Evolutionary conservation across 2,888 invertebrate genomes (phyloP).

Genomic region (Callinectes sapidus): DNA sequence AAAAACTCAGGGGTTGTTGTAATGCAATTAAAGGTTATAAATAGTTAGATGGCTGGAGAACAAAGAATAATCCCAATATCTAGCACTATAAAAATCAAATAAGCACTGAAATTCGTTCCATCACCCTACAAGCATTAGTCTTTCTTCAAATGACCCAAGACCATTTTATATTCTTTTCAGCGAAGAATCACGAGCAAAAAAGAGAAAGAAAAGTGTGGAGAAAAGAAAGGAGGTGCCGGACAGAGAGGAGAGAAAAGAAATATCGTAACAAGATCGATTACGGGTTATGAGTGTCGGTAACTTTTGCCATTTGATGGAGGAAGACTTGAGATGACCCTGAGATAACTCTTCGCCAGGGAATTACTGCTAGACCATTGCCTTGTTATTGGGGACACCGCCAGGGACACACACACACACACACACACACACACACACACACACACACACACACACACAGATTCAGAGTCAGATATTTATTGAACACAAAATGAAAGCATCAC

Average conservation of each 20-base stretch:
- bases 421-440: slow-evolving; percentile 14
- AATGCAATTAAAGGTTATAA: too few species aligned
- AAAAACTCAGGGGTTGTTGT: too few species aligned
- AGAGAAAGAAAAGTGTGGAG: not conserved
- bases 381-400: not conserved
- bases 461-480: too few species aligned
- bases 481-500: too few species aligned
- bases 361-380: not conserved
- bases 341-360: slow-evolving; percentile 9
- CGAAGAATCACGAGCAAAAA: not conserved
- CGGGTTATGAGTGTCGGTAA: not conserved
- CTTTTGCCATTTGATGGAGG: slow-evolving; percentile 24
- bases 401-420: not conserved
- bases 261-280: slow-evolving; percentile 34
- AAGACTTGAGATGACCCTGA: not conserved
- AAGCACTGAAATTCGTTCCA: too few species aligned
- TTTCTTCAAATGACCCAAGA: too few species aligned
- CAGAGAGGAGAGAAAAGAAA: not conserved
- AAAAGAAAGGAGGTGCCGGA: not conserved
- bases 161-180: too few species aligned
- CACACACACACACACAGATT: slow-evolving; percentile 1
- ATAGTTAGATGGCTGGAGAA: too few species aligned
- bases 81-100: too few species aligned
- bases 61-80: too few species aligned
- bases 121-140: too few species aligned